Percentiles rank a stretch among this genome's conserved stretches.
phyloP scores from a whole-genome alignment of 2,797 vertebrate species.

The Typhlichthys eigenmanni region DNA sequence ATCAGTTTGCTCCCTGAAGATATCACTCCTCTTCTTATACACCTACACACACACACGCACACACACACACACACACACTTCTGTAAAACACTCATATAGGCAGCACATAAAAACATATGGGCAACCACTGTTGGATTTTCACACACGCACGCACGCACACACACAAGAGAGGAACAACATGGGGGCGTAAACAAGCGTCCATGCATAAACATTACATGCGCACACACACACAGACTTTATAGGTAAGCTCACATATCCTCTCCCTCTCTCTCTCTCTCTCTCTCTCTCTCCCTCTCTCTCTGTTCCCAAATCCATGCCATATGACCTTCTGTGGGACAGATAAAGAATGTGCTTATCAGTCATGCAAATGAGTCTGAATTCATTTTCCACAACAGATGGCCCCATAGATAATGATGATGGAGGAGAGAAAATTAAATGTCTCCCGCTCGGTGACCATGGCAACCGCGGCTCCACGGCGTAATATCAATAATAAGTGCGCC shows the following conservation, averaged over 20 bases:
- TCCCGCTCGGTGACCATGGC: constrained; percentile 99
- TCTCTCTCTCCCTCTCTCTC: constrained; percentile 71
- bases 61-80: constrained; percentile 4
- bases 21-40: constrained; percentile 36
- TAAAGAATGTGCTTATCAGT: constrained; percentile 99
- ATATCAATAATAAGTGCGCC: constrained; percentile 99
- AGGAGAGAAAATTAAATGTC: constrained; percentile 99
- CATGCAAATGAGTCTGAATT: constrained; percentile 99
- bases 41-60: background rate
- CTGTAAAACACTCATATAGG: too few species aligned
- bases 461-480: constrained; percentile 92
- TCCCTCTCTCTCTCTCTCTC: constrained; percentile 52
- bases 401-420: constrained; percentile 99
- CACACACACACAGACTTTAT: constrained; percentile 50
- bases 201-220: constrained; percentile 70
- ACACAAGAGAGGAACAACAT: constrained; percentile 63
- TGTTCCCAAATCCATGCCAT: constrained; percentile 96
- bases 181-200: constrained; percentile 55
- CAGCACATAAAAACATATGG: background rate
- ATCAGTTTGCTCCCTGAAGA: constrained; percentile 48
- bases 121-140: background rate
- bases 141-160: constrained; percentile 7
- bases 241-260: constrained; percentile 68
- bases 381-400: constrained; percentile 99
- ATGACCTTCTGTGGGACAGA: constrained; percentile 99